Evolutionary conservation across 2,888 invertebrate genomes (phyloP).

Genomic region (Conops quadrifasciatus): DNA sequence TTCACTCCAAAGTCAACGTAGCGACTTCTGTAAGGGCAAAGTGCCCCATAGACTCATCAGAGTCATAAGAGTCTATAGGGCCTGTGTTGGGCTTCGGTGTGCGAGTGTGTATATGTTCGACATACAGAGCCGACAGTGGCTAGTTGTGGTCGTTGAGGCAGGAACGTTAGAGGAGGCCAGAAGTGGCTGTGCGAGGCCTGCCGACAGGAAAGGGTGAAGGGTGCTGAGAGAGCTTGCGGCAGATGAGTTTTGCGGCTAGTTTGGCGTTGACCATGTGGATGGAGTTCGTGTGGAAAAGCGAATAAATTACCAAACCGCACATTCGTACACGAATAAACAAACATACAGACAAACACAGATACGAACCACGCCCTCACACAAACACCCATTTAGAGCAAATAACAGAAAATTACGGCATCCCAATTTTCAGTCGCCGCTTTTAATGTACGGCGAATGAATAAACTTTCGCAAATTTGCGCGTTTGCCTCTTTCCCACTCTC

Average conservation of each 20-base stretch:
- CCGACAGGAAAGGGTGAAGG: neutral
- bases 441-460: neutral
- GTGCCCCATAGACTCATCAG: too few relatives aligned
- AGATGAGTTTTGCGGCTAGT: neutral
- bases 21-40: too few relatives aligned
- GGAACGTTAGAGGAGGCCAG: too few relatives aligned
- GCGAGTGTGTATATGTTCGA: neutral
- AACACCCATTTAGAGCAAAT: neutral
- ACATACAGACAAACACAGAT: neutral
- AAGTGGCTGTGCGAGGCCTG: too few relatives aligned
- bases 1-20: too few relatives aligned
- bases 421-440: neutral
- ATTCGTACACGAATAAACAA: slow-evolving; percentile 2
- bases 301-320: slow-evolving; percentile 36
- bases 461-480: neutral
- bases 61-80: neutral
- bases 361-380: neutral
- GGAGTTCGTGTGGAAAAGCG: slow-evolving; percentile 18
- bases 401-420: slow-evolving; percentile 12
- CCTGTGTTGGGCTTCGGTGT: neutral
- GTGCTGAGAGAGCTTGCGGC: neutral
- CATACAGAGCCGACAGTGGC: too few relatives aligned
- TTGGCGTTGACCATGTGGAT: slow-evolving; percentile 19
- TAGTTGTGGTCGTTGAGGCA: neutral
- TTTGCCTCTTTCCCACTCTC: too few relatives aligned